Conservation (phyloP, 1,140 invertebrate species). For the Tetraneura akinire region DNA sequence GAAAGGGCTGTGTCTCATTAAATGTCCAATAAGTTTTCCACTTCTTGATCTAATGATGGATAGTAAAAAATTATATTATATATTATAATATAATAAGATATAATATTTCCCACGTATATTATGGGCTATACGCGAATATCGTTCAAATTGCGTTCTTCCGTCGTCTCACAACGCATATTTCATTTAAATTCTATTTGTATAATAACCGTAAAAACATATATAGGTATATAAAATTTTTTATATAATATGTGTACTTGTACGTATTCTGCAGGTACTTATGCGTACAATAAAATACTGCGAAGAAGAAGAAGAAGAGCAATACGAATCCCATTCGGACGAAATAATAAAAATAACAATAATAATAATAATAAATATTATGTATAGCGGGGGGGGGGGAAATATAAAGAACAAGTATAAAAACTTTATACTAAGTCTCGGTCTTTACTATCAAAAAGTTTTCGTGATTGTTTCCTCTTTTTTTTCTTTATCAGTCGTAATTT, state of each 20-base stretch:
- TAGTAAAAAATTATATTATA: too few species aligned
- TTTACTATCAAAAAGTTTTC: conserved; percentile 30
- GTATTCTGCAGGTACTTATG: too few species aligned
- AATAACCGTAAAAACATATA: background rate
- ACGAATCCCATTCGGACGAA: background rate
- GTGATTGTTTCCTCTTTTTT: conserved; percentile 21
- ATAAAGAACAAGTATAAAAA: conserved; percentile 35
- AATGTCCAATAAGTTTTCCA: too few species aligned
- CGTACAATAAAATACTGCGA: background rate
- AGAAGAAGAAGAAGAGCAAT: background rate
- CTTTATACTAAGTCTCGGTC: conserved; percentile 21
- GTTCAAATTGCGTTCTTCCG: background rate
- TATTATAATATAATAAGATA: too few species aligned
- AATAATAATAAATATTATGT: too few species aligned
- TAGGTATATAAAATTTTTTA: background rate
- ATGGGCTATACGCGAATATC: too few species aligned
- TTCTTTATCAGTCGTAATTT: conserved; percentile 27
- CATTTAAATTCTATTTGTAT: background rate
- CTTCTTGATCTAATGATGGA: too few species aligned
- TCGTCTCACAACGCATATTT: background rate
- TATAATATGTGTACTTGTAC: background rate
- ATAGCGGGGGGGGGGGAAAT: too few species aligned
- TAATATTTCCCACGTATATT: too few species aligned
- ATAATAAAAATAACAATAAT: conserved; percentile 26
- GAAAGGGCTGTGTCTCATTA: too few species aligned